Evolutionary conservation across 2,888 invertebrate genomes (phyloP).

Genomic region (Lottia gigantea): DNA sequence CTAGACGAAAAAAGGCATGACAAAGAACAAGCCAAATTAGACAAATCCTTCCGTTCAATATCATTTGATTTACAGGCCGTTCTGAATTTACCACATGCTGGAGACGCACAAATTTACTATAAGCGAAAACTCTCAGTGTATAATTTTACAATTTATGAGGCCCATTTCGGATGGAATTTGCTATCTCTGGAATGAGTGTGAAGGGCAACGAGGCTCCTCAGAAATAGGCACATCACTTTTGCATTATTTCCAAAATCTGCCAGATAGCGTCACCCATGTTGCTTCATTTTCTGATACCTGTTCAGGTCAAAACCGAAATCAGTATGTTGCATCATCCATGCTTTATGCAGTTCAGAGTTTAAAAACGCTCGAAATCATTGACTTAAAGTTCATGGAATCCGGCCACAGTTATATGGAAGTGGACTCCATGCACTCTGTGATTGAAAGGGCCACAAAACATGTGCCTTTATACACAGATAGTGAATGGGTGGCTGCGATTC

Average conservation of each 20-base stretch:
- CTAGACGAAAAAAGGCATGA: not conserved
- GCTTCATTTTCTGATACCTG: slow-evolving; percentile 9
- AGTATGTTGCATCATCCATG: not conserved
- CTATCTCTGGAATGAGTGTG: not conserved
- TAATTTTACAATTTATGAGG: slow-evolving; percentile 4
- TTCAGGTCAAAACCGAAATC: slow-evolving; percentile 15
- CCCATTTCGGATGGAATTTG: not conserved
- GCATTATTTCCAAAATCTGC: not conserved
- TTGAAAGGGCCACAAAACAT: not conserved
- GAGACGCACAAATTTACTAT: not conserved
- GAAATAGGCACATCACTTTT: slow-evolving; percentile 7
- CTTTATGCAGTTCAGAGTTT: not conserved
- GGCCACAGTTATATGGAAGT: slow-evolving; percentile 2
- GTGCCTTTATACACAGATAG: not conserved
- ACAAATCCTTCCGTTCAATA: not conserved
- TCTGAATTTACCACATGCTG: not conserved
- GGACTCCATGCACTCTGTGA: not conserved
- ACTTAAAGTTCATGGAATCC: not conserved
- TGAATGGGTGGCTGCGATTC: not conserved
- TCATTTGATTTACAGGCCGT: not conserved
- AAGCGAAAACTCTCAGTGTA: not conserved
- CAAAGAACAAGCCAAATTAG: not conserved
- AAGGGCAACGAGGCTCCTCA: not conserved
- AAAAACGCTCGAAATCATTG: not conserved
- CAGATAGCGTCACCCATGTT: not conserved